phyloP scores from a whole-genome alignment of 2,113 vertebrate genomes.

The Carettochelys insculpta region DNA sequence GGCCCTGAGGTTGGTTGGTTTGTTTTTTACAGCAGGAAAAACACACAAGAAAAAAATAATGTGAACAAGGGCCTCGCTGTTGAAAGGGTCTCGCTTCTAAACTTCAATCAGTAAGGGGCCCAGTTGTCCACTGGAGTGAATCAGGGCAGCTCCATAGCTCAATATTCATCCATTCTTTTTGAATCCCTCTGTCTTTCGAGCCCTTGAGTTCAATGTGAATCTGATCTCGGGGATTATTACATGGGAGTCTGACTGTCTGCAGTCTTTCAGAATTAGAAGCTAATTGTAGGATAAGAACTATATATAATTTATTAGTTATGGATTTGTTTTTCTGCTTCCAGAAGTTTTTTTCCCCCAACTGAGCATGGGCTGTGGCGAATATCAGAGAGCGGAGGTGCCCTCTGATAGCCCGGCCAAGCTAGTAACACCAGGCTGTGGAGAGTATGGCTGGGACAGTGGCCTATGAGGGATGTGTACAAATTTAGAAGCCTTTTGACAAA shows the following conservation, averaged over 20 bases:
- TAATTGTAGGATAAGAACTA: conserved; percentile 62
- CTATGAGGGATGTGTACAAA: background rate
- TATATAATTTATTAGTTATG: conserved; percentile 68
- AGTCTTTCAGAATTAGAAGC: conserved; percentile 69
- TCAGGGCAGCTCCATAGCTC: conserved; percentile 35
- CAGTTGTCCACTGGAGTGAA: conserved; percentile 27
- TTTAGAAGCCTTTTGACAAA: background rate
- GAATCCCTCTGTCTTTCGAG: conserved; percentile 46
- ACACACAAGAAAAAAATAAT: too few species aligned
- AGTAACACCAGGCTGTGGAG: background rate
- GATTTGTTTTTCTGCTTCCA: conserved; percentile 69
- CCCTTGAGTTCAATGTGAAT: conserved; percentile 69
- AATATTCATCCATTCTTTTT: conserved; percentile 40
- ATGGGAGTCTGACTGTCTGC: conserved; percentile 67
- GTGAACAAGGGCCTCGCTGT: background rate
- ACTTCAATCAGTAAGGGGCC: background rate
- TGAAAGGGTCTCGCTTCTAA: background rate
- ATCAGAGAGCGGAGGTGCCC: background rate
- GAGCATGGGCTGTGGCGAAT: background rate
- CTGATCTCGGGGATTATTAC: conserved; percentile 62
- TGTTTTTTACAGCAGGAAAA: background rate
- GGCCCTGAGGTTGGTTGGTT: background rate
- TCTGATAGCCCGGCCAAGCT: rapidly evolving
- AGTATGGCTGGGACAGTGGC: background rate
- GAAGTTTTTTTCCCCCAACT: background rate